These are phyloP conservation scores for Clusia tigrina DNA, from an alignment of 2,888 invertebrate genomes.

Conservation along the genomic window DNA sequence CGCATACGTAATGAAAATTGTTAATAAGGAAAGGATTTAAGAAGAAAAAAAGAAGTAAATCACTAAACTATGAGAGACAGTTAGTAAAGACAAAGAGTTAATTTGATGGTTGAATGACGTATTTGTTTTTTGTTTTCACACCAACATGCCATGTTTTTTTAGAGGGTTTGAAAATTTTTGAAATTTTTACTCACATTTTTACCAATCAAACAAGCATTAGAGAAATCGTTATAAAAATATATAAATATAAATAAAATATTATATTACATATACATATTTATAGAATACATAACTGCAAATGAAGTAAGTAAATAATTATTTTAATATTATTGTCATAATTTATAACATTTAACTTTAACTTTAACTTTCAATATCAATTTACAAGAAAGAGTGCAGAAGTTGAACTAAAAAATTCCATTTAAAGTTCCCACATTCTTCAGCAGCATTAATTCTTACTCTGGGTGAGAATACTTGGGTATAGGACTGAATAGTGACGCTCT, in stretches of 20 bases:
- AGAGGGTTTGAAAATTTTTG: slow-evolving; percentile 34
- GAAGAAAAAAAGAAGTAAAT: no score
- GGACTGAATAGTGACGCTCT: no score
- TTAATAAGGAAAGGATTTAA: no score
- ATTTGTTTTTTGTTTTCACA: slow-evolving; percentile 26
- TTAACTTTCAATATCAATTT: no score
- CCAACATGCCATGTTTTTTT: slow-evolving; percentile 34
- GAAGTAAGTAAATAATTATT: slow-evolving; percentile 38
- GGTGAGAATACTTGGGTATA: no score
- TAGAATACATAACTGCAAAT: slow-evolving; percentile 40
- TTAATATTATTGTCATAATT: slow-evolving; percentile 33
- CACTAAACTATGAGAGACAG: not conserved
- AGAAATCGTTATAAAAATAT: slow-evolving; percentile 52
- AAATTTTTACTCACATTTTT: slow-evolving; percentile 60
- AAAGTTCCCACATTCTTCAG: no score
- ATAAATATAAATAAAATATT: slow-evolving; percentile 39
- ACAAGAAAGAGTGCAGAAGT: no score
- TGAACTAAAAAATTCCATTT: no score
- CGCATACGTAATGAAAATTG: no score
- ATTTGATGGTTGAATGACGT: not conserved
- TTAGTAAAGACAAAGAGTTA: no score
- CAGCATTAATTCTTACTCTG: no score
- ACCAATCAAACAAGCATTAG: slow-evolving; percentile 64
- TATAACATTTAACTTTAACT: no score
- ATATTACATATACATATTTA: slow-evolving; percentile 35